phyloP scores from a whole-genome alignment of 2,113 vertebrate genomes.

The Prunella fulvescens region DNA sequence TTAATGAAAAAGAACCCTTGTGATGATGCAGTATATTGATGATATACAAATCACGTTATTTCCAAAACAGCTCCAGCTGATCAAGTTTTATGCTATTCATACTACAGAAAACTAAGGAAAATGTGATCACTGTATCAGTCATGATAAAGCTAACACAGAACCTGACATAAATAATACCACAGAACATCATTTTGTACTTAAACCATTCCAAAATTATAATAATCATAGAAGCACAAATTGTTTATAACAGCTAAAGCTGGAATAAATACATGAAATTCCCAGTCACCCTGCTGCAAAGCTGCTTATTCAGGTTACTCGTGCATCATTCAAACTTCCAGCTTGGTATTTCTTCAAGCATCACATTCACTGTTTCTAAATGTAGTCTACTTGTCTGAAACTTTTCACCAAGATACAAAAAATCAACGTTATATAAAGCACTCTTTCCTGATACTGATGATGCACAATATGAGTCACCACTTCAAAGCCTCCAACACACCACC shows the following conservation, averaged over 20 bases:
- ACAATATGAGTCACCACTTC: slow-evolving; percentile 54
- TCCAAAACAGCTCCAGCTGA: background rate
- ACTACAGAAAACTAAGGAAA: background rate
- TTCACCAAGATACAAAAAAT: slow-evolving; percentile 23
- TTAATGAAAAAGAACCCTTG: background rate
- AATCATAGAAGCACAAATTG: background rate
- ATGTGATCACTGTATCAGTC: background rate
- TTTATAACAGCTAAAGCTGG: background rate
- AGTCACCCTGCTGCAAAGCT: background rate
- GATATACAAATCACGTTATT: accelerated
- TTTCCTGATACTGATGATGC: slow-evolving; percentile 49
- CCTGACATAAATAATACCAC: background rate
- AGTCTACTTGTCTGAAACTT: slow-evolving; percentile 20
- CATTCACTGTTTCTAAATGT: background rate
- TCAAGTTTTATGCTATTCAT: background rate
- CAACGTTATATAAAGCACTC: slow-evolving; percentile 46
- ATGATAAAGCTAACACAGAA: background rate
- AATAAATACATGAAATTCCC: background rate
- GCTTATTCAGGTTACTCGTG: background rate
- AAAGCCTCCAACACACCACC: slow-evolving; percentile 49
- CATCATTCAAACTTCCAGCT: background rate
- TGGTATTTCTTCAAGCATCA: background rate
- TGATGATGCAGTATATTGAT: background rate
- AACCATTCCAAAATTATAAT: background rate
- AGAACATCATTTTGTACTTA: background rate